Base-by-base conservation (phyloP, 2,888 invertebrate species). In the Lasioglossum oenotherae region DNA sequence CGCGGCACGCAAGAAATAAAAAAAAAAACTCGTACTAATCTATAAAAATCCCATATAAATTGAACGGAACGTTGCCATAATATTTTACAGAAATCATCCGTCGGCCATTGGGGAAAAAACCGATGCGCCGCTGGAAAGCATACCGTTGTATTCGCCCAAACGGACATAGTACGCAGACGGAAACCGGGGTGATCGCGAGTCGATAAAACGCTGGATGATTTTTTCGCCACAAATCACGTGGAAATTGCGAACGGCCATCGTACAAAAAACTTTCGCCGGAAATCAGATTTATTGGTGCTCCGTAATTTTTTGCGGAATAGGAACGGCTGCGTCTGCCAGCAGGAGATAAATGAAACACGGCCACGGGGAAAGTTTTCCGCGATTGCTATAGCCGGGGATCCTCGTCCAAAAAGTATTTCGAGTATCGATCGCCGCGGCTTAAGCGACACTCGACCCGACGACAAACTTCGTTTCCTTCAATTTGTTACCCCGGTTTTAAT, bases 241-340 rank as follows among this genome's bases (percentile, higher is more conserved):
- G 75, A 81, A 80, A 82, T 89, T 89, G 87, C 81, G 80, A 86
- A 81, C 89, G 82, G 80, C 80, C 83, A 80, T 80, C 80, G 64
- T 74, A 80, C 73, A 79, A 82, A 78, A 83, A 86, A 86, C 82
- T 87, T 88, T 86, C 87, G 85, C 77, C 82, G 78, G 84, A 86
- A 91, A 89, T 87, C 91, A 86, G 88, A 90, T 90, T 90, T 91
- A 90, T 90, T 74, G 91, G 83, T 41, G 84, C 73, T 78, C 81
- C 87, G 75, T 87, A 89, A 76, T 91, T 91, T 90, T 91, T 88
- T 86, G 82, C 78, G 81, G 87, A 90, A 89, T 79, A 19, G 84
- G 60, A 84, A 83, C 89, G 91, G 89, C 91, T 89, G 91, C 78
- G 85, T 86, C 89, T 88, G 89, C 87, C 91, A 90, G 87, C 82